Conservation (phyloP, 1,140 invertebrate species). For the Trialeurodes vaporariorum region DNA sequence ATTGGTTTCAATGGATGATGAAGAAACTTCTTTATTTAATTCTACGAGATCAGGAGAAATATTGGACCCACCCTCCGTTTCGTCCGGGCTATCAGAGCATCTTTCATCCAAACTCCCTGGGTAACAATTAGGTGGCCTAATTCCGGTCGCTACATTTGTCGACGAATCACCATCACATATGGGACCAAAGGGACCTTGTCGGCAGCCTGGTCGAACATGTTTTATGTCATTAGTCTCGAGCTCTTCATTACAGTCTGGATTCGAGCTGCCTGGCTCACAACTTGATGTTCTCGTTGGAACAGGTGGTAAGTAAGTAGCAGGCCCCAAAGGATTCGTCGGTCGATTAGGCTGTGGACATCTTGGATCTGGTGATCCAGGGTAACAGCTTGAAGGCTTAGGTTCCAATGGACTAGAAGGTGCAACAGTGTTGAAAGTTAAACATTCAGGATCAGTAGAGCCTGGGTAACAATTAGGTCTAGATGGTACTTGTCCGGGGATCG, state of each 20-base stretch:
- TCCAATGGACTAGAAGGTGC: slow-evolving; percentile 21
- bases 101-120: slow-evolving; percentile 25
- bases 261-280: not conserved
- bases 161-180: too few species aligned
- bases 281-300: not conserved
- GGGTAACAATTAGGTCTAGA: slow-evolving; percentile 25
- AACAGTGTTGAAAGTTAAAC: slow-evolving; percentile 9
- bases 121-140: slow-evolving; percentile 12
- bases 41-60: not conserved
- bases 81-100: slow-evolving; percentile 9
- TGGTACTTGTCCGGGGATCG: slow-evolving; percentile 14
- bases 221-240: too few species aligned
- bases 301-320: slow-evolving; percentile 20
- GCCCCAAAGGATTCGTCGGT: slow-evolving; percentile 26
- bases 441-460: slow-evolving; percentile 30
- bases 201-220: too few species aligned
- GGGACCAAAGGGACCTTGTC: too few species aligned
- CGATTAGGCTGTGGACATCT: slow-evolving; percentile 30
- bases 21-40: not conserved
- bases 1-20: not conserved
- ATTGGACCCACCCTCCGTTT: not conserved
- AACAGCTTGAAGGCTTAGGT: slow-evolving; percentile 26
- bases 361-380: slow-evolving; percentile 36
- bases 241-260: not conserved
- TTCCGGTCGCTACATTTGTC: not conserved